Percentiles rank a stretch among this genome's conserved stretches.
These are phyloP conservation scores for Protobothrops flavoviridis DNA, from an alignment of 2,113 vertebrate species.

Conservation along the genomic window DNA sequence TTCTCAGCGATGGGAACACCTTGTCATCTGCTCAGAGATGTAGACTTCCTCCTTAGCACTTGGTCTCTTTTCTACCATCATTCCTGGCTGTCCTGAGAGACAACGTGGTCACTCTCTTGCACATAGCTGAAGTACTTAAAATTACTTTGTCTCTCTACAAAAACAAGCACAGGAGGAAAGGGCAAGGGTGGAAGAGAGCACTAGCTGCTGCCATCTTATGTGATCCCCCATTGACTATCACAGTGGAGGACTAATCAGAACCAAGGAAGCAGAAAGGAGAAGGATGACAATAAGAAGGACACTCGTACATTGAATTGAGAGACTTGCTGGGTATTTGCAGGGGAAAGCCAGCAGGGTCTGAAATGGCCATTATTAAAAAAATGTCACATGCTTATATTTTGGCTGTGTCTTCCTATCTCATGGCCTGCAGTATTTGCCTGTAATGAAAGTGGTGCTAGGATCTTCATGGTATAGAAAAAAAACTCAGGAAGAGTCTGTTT, in stretches of 20 bases:
- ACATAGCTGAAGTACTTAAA: not conserved
- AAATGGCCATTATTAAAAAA: not conserved
- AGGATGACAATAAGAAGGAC: not conserved
- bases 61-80: not conserved
- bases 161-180: not conserved
- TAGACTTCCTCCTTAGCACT: not conserved
- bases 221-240: too few relatives aligned
- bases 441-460: not conserved
- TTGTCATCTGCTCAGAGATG: not conserved
- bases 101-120: not conserved
- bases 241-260: not conserved
- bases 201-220: not conserved
- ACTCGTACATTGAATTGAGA: not conserved
- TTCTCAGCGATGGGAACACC: not conserved
- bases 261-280: not conserved
- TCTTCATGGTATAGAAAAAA: not conserved
- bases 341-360: not conserved
- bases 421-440: not conserved
- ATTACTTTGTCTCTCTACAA: not conserved
- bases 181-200: not conserved
- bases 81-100: not conserved
- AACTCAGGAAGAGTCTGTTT: not conserved
- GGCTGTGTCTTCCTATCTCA: not conserved
- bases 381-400: not conserved
- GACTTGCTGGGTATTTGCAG: not conserved